Conservation (phyloP, 1,140 invertebrate species). For the Glossosoma conforme region DNA sequence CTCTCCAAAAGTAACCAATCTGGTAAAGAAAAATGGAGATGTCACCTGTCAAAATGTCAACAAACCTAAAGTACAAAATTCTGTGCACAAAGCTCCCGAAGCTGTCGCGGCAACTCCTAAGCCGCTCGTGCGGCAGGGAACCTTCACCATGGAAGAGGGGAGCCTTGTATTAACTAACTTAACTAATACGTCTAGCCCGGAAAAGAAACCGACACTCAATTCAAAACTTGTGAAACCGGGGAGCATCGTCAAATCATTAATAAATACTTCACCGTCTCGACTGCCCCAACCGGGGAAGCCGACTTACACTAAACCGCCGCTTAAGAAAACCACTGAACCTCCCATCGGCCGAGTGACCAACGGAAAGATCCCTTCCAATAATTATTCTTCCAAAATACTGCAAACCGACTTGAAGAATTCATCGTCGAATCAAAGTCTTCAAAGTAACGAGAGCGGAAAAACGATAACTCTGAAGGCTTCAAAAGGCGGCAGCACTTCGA, state of each 20-base stretch:
- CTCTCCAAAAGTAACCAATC: conserved; percentile 19
- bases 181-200: conserved; percentile 42
- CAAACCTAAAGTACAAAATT: too few species aligned
- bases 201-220: conserved; percentile 38
- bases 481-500: conserved; percentile 54
- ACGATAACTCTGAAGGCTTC: conserved; percentile 43
- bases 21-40: too few species aligned
- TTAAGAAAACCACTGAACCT: conserved; percentile 29
- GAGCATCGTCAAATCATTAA: conserved; percentile 37
- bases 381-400: conserved; percentile 9
- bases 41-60: too few species aligned
- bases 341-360: conserved; percentile 2
- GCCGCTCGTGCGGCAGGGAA: conserved; percentile 72
- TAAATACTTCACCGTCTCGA: conserved; percentile 43
- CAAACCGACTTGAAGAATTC: conserved; percentile 44
- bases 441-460: conserved; percentile 49
- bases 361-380: conserved; percentile 6
- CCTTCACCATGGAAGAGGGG: conserved; percentile 79
- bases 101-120: conserved; percentile 33
- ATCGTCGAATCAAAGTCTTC: conserved; percentile 52
- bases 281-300: conserved; percentile 43
- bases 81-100: too few species aligned
- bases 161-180: conserved; percentile 39
- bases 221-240: conserved; percentile 36
- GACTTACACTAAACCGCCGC: conserved; percentile 36